These are phyloP conservation scores for Archegozetes longisetosus DNA, from an alignment of 1,140 invertebrate species.

Conservation along the genomic window DNA sequence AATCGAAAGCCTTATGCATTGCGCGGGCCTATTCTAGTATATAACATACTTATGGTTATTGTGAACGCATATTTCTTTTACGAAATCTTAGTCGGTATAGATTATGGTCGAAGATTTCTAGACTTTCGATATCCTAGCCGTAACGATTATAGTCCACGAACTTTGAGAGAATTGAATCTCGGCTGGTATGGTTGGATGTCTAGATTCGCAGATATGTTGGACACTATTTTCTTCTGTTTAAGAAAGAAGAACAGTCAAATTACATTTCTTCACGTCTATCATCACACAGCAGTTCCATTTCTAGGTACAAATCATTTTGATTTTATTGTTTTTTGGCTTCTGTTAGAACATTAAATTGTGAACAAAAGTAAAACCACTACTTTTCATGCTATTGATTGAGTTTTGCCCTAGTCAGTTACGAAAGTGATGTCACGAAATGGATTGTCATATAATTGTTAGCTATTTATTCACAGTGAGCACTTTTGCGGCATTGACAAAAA, in stretches of 20 bases:
- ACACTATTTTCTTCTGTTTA: conserved; percentile 59
- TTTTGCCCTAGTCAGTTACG: no score
- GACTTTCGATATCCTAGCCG: conserved; percentile 8
- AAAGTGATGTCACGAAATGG: no score
- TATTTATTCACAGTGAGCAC: no score
- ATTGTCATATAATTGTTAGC: no score
- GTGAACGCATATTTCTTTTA: neutral
- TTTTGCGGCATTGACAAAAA: no score
- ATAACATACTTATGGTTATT: conserved; percentile 39
- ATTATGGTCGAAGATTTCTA: conserved; percentile 2
- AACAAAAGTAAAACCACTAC: no score
- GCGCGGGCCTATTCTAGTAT: conserved; percentile 52
- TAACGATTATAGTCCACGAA: neutral
- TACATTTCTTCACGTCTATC: conserved; percentile 79
- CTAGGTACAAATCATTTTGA: conserved; percentile 1
- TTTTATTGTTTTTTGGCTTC: neutral
- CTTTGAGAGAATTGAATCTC: neutral
- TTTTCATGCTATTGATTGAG: no score
- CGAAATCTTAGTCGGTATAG: neutral
- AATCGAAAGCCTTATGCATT: conserved; percentile 63
- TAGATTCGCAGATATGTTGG: conserved; percentile 12
- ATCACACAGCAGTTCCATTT: conserved; percentile 28
- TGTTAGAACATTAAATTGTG: no score
- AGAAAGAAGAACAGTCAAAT: conserved; percentile 83
- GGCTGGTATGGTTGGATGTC: conserved; percentile 5